Evolutionary conservation across 1,140 invertebrate species (phyloP).

Genomic region (Leptinotarsa texana): DNA sequence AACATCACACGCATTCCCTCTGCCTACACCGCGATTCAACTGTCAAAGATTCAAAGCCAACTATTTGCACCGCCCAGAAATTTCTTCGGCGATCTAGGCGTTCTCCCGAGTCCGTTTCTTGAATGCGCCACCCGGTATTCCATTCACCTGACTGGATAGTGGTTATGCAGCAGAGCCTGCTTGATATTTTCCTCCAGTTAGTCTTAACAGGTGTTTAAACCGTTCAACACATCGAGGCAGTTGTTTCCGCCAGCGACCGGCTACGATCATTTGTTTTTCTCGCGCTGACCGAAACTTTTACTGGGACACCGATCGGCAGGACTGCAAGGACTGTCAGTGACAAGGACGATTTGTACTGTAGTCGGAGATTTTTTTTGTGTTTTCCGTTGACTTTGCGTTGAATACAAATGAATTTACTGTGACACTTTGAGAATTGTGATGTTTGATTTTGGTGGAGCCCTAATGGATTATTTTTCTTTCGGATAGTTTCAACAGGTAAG

Average conservation of each 20-base stretch:
- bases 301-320: not conserved
- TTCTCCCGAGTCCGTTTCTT: not conserved
- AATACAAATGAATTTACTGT: not conserved
- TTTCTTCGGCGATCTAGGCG: conserved; percentile 12
- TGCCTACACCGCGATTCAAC: conserved; percentile 1
- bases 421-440: conserved; percentile 10
- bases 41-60: conserved; percentile 2
- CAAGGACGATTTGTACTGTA: not conserved
- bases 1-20: conserved; percentile 1
- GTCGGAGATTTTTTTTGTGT: not conserved
- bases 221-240: conserved; percentile 16
- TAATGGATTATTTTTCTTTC: conserved; percentile 20
- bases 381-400: not conserved
- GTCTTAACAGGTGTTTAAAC: conserved; percentile 22
- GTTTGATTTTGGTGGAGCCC: conserved; percentile 3
- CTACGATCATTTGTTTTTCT: conserved; percentile 10
- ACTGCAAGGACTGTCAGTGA: conserved; percentile 2
- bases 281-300: not conserved
- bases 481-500: conserved; percentile 19
- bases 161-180: conserved; percentile 11
- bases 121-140: conserved; percentile 18
- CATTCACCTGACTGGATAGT: conserved; percentile 20
- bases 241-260: conserved; percentile 1
- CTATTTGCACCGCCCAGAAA: conserved; percentile 11
- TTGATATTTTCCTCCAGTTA: conserved; percentile 22